Base-by-base conservation (phyloP, 2,113 vertebrate species). In the Cephalopholis sonnerati region DNA sequence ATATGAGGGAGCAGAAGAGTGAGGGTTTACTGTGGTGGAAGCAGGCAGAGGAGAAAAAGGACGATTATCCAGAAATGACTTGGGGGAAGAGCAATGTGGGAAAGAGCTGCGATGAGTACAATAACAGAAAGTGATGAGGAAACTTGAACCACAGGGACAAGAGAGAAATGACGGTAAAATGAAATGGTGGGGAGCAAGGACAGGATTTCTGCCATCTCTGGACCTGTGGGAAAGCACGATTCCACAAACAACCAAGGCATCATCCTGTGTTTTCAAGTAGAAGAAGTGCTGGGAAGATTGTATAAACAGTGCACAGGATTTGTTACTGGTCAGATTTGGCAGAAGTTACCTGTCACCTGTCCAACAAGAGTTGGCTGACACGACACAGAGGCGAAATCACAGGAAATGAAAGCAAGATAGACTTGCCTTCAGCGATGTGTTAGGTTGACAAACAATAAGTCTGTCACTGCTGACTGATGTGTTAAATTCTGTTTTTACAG, bases 41-140 rank as follows among this genome's bases (percentile, higher is more conserved):
- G 20, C 16, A 65, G 58, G 24, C 36, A 86, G 46, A 70, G 46
- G 41, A 77, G 53, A 24, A 58, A 20, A 78, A 71, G 5, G 68
- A 59, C 54, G 62, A 77, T 81, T 74, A 82, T 77, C 44, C 17
- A 81, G 71, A 83, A 77, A 25, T 29, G 48, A 71, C n/a, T 53
- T 66, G 68, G 7, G 8, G 78, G 39, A 51, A 27, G 74, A 68
- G 58, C 24, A 61, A 70, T 74, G 69, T 70, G 69, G 70, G 84
- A 72, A 82, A 78, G 72, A 83, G 51, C 9, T 70, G 64, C 50
- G 77, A 25, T 27, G 39, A 71, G 55, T 61, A 20, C 71, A 84
- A 87, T 65, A 82, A 82, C 70, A 55, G 50, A 84, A 51, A 68
- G 27, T 4, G 10, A 68, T 55, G 62, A 74, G 10, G 44, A 57